Base-by-base conservation (phyloP, 2,797 vertebrate species). In the Pempheris klunzingeri region DNA sequence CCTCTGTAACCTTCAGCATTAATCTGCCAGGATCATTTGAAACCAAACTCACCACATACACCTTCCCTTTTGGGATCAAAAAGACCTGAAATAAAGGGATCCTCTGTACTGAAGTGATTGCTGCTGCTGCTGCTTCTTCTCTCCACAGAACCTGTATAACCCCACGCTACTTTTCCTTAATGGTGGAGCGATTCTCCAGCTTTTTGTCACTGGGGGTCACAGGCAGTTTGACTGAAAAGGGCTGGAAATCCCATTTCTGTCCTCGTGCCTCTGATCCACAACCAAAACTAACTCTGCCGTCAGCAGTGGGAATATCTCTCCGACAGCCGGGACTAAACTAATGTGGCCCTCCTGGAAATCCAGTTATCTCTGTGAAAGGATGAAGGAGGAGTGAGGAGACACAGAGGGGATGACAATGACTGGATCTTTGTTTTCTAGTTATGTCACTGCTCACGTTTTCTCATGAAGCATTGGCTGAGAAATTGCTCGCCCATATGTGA, bases 201-300 rank as follows among this genome's bases (percentile, higher is more conserved):
- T 77, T 66, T 82, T 86, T 72, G 85, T 87, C 84, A 86, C 55
- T 28, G 55, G 63, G 80, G 82, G 82, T 90, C 81, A 81, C 54
- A 74, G 22, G 71, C 71, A 83, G 77, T 87, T 85, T 20, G 72
- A 86, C 83, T 80, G 62, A 84, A 77, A 78, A 52, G 7, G 26
- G 55, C 78, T 89, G 90, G 85, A 88, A 92, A 93, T 90, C 67
- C 80, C 85, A 92, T 92, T 87, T 85, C 55, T 79, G 36, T 71
- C 67, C 28, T n/a, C 3, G 36, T 22, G 73, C 68, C 74, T 90
- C 80, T 93, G 91, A 91, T 92, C 84, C 68, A 39, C 73, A 53
- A 78, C 89, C 91, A 92, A 92, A 90, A 91, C 87, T 81, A 91
- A 94, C 86, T 87, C 61, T 52, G 77, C 81, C 52, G 73, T 87